Conservation (phyloP, 2,113 vertebrate species). For the rat (Rattus norvegicus) region GRCr8 NC_086019.1:101119001-101119500, state of each 20-base stretch:
- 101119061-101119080: neutral
- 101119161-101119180: neutral
- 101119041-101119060: neutral
- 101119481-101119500: neutral
- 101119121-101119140: neutral
- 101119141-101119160: neutral
- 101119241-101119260: neutral
- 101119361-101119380: neutral
- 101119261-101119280: neutral
- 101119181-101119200: neutral
- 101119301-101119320: neutral
- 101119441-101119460: neutral
- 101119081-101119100: neutral
- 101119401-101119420: neutral
- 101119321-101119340: too few relatives aligned
- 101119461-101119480: neutral
- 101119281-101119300: too few relatives aligned
- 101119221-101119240: neutral
- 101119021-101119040: neutral
- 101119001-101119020: neutral
- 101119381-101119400: neutral
- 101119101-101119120: neutral
- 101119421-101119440: neutral
- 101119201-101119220: neutral
- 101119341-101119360: neutral